Conservation (phyloP, 1,140 invertebrate genomes). For the Olivierus martensii region DNA sequence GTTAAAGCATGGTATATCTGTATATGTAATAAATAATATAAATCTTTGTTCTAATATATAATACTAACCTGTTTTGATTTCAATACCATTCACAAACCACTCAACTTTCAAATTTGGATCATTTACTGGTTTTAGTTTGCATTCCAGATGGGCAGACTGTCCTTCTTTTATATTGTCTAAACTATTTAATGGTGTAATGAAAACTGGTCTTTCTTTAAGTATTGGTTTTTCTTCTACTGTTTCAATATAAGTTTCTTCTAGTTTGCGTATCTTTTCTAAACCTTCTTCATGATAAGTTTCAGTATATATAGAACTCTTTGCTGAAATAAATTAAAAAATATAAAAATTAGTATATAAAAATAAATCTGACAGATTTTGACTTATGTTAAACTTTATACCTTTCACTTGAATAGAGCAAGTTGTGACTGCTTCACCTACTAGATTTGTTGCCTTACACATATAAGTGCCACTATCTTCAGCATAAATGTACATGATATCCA, state of each 20-base stretch:
- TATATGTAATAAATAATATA: not conserved
- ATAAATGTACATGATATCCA: constrained; percentile 40
- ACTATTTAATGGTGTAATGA: constrained; percentile 65
- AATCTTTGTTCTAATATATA: not conserved
- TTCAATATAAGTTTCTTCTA: constrained; percentile 65
- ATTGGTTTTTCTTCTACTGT: constrained; percentile 48
- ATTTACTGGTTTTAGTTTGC: constrained; percentile 68
- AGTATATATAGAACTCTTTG: constrained; percentile 63
- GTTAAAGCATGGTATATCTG: not conserved
- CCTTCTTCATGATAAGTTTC: constrained; percentile 74
- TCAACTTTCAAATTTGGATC: constrained; percentile 86
- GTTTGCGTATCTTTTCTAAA: constrained; percentile 70
- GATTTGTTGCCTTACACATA: constrained; percentile 33
- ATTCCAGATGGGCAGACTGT: constrained; percentile 59
- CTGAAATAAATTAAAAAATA: constrained; percentile 32
- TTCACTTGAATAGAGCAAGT: constrained; percentile 70
- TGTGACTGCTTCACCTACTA: constrained; percentile 49
- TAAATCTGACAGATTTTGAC: not conserved
- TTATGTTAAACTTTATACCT: constrained; percentile 35
- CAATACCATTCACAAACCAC: constrained; percentile 49
- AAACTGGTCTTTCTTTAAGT: constrained; percentile 63
- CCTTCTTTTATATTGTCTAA: constrained; percentile 59
- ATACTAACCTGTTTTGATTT: constrained; percentile 36
- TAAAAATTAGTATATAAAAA: not conserved
- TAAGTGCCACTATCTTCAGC: constrained; percentile 35